These are phyloP conservation scores for Oryzias curvinotus DNA, from an alignment of 2,113 vertebrate species.

Conservation along the genomic window DNA sequence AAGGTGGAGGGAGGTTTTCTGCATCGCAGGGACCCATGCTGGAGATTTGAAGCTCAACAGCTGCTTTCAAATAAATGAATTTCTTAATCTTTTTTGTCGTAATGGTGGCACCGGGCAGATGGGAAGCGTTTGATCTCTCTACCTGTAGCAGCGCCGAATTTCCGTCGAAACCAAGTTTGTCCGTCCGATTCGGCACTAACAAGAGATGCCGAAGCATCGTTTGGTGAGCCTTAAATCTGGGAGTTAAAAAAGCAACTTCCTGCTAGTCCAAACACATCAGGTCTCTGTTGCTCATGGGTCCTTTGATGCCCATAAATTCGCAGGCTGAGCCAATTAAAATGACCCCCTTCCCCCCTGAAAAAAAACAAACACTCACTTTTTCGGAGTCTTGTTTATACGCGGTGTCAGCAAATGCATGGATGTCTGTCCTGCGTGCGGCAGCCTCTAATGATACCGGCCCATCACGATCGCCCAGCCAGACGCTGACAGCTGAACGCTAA, in stretches of 20 bases:
- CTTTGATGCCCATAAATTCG: conserved; percentile 52
- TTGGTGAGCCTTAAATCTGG: conserved; percentile 48
- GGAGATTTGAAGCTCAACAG: conserved; percentile 47
- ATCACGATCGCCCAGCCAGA: conserved; percentile 67
- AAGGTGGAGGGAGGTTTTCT: conserved; percentile 56
- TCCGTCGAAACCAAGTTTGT: conserved; percentile 3
- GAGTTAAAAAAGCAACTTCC: conserved; percentile 49
- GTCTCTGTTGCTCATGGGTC: conserved; percentile 52
- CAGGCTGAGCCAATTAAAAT: conserved; percentile 74
- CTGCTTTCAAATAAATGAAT: conserved; percentile 4
- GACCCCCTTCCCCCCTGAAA: conserved; percentile 62
- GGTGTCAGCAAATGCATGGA: conserved; percentile 71
- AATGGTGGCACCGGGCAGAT: conserved; percentile 10
- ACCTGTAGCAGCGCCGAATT: conserved; percentile 13
- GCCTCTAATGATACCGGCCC: conserved; percentile 76
- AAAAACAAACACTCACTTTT: conserved; percentile 54
- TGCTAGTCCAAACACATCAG: conserved; percentile 61
- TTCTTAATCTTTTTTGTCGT: conserved; percentile 28
- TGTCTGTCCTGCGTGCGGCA: conserved; percentile 62
- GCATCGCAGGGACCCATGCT: conserved; percentile 37
- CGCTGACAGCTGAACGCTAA: conserved; percentile 73
- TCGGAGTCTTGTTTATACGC: conserved; percentile 59
- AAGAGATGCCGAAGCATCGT: conserved; percentile 52
- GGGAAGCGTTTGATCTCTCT: conserved; percentile 25
- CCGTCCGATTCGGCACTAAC: conserved; percentile 35